phyloP scores from a whole-genome alignment of 2,888 invertebrate genomes.

The Perizoma flavofasciatum region DNA sequence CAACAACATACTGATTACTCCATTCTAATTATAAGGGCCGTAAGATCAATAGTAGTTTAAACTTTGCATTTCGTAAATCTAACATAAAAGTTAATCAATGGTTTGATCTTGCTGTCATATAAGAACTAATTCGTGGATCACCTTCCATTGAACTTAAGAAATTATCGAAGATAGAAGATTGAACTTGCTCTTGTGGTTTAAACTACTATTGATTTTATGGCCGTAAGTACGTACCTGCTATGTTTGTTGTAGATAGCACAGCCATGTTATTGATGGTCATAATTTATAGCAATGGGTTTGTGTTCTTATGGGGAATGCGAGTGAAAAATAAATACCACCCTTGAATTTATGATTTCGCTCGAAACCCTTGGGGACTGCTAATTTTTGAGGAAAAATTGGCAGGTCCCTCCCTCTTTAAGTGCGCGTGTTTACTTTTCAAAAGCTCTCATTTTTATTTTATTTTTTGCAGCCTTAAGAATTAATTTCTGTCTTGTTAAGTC shows the following conservation, averaged over 20 bases:
- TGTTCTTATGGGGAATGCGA: slow-evolving; percentile 70
- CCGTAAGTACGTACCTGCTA: neutral
- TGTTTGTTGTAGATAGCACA: slow-evolving; percentile 70
- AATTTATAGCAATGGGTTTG: slow-evolving; percentile 73
- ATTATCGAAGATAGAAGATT: no score
- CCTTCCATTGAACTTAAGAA: no score
- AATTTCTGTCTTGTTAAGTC: neutral
- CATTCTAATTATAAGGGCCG: no score
- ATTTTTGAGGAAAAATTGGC: slow-evolving; percentile 64
- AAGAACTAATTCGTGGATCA: no score
- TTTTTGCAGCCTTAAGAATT: slow-evolving; percentile 8
- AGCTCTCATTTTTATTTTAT: slow-evolving; percentile 11
- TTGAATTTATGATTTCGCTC: slow-evolving; percentile 71
- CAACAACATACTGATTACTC: no score
- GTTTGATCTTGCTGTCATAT: no score
- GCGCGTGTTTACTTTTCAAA: slow-evolving; percentile 15
- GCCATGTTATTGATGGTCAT: slow-evolving; percentile 76
- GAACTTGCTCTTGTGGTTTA: no score
- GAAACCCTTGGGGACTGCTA: slow-evolving; percentile 72
- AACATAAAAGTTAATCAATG: no score
- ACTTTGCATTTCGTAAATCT: no score
- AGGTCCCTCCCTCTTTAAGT: slow-evolving; percentile 30
- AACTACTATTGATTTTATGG: no score
- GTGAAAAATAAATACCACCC: slow-evolving; percentile 69
- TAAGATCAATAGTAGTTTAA: no score